Percentiles rank a stretch among this genome's conserved stretches.
phyloP scores from a whole-genome alignment of 37 sponge, comb jelly and placozoan species.

The Hormiphora californensis region DNA sequence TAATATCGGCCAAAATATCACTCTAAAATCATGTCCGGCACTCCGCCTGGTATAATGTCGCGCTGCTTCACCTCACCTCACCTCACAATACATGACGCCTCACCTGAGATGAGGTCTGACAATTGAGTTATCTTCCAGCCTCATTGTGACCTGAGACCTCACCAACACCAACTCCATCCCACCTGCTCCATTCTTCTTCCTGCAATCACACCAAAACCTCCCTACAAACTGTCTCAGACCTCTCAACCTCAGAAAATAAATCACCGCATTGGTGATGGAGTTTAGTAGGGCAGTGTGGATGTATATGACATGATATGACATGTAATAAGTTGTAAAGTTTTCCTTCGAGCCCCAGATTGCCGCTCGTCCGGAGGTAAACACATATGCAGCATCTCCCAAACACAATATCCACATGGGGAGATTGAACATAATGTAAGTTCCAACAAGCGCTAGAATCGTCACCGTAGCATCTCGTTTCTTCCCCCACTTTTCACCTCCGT shows the following conservation, averaged over 20 bases:
- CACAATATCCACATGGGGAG: conserved; percentile 1
- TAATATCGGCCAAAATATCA: no score
- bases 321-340: background rate
- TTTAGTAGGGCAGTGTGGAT: conserved; percentile 38
- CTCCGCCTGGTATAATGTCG: no score
- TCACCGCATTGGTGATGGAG: background rate
- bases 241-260: background rate
- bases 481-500: no score
- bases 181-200: background rate
- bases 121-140: no score
- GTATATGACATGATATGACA: conserved; percentile 35
- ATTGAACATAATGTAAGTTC: background rate
- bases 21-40: no score
- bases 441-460: conserved; percentile 6
- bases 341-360: conserved; percentile 29
- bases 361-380: background rate
- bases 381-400: background rate
- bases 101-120: no score
- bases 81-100: no score
- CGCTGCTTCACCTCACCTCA: no score
- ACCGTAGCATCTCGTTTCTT: conserved; percentile 8
- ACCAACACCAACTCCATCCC: background rate
- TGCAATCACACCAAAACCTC: background rate
- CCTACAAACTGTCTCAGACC: background rate
- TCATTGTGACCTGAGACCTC: background rate